phyloP scores from a whole-genome alignment of 1,140 invertebrate species.

The Belonocnema kinseyi region DNA sequence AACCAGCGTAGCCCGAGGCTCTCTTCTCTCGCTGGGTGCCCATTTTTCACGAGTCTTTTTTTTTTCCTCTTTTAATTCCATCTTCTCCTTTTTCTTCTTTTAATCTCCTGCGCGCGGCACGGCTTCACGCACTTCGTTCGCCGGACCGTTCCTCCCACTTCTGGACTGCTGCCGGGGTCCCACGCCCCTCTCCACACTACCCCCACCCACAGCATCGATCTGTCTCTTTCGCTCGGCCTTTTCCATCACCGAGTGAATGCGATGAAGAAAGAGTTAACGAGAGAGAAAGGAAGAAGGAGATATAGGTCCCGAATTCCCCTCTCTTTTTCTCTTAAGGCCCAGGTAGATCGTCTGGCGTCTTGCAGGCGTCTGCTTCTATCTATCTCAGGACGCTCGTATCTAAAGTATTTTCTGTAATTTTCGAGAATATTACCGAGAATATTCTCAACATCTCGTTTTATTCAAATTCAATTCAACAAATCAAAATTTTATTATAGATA shows the following conservation, averaged over 20 bases:
- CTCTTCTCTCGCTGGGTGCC: conserved; percentile 70
- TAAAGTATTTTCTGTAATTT: no score
- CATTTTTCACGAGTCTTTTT: conserved; percentile 72
- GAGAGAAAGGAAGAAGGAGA: no score
- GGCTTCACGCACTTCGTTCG: conserved; percentile 52
- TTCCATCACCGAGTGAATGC: conserved; percentile 11
- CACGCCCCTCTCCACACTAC: conserved; percentile 36
- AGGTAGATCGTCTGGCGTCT: conserved; percentile 35
- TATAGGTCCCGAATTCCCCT: conserved; percentile 37
- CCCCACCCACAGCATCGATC: neutral
- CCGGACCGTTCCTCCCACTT: conserved; percentile 51
- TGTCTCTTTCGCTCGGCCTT: conserved; percentile 27
- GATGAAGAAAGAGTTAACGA: no score
- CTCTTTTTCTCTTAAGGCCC: conserved; percentile 25
- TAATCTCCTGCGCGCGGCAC: conserved; percentile 42
- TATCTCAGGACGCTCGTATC: no score
- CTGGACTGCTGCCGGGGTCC: conserved; percentile 17
- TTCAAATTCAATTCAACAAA: no score
- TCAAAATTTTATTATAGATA: no score
- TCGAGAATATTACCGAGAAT: no score
- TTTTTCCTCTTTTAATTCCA: conserved; percentile 70
- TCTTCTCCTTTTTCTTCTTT: conserved; percentile 60
- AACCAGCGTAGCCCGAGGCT: conserved; percentile 65
- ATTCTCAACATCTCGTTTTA: no score
- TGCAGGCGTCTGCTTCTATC: conserved; percentile 32